Evolutionary conservation across 2,888 invertebrate species (phyloP).

Genomic region (Schizaphis graminum): DNA sequence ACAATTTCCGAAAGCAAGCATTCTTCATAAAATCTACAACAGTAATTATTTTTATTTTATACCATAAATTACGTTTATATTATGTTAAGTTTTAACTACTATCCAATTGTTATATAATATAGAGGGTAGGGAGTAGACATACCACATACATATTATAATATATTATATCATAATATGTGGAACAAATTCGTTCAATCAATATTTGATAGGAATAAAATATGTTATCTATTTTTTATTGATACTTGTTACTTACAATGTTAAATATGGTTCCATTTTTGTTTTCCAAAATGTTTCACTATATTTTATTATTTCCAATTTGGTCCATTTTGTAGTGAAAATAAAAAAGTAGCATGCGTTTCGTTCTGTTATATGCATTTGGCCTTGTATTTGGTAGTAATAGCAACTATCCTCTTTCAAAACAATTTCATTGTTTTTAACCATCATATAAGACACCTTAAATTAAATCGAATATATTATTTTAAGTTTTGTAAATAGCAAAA

Average conservation of each 20-base stretch:
- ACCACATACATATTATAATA: no score
- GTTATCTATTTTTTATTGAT: no score
- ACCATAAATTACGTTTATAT: neutral
- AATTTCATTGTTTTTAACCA: no score
- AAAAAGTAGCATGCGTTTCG: neutral
- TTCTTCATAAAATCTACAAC: slow-evolving; percentile 45
- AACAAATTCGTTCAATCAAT: no score
- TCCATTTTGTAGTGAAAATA: slow-evolving; percentile 2
- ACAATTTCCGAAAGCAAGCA: slow-evolving; percentile 7
- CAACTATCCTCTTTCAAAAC: no score
- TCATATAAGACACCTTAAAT: no score
- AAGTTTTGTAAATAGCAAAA: no score
- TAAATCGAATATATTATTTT: no score
- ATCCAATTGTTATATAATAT: neutral
- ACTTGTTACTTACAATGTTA: neutral
- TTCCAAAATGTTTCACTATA: neutral
- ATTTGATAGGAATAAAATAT: no score
- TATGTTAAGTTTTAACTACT: neutral
- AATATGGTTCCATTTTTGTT: neutral
- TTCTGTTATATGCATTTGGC: slow-evolving; percentile 9
- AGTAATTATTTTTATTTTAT: slow-evolving; percentile 28
- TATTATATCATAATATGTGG: no score
- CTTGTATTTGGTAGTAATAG: neutral
- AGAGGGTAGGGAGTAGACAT: neutral
- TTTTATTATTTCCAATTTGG: neutral